Conservation (phyloP, 2,888 invertebrate genomes). For the Prionchulus punctatus region DNA sequence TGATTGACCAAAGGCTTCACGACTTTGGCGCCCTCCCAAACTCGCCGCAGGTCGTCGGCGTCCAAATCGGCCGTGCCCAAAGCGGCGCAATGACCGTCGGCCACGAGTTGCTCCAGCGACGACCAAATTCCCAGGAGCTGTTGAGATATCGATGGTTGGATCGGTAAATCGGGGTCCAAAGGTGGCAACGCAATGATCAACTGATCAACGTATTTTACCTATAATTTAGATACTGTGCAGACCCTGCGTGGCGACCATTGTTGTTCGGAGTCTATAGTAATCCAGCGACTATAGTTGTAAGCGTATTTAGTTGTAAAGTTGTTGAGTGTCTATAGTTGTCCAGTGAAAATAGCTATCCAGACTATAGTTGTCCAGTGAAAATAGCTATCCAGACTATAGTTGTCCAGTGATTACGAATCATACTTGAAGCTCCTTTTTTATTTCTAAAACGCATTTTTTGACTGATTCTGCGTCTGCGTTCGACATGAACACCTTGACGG, state of each 20-base stretch:
- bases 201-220: neutral
- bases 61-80: constrained; percentile 27
- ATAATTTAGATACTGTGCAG: no score
- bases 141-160: neutral
- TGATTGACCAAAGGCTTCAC: constrained; percentile 24
- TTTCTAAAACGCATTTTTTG: neutral
- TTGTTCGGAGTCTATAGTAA: no score
- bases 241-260: no score
- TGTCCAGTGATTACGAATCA: neutral
- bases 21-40: constrained; percentile 14
- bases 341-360: no score
- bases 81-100: neutral
- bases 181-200: neutral
- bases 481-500: constrained; percentile 18
- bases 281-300: no score
- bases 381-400: neutral
- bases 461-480: neutral
- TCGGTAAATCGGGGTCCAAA: neutral
- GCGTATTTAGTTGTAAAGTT: no score
- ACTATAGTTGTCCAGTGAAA: no score
- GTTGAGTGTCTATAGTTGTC: no score
- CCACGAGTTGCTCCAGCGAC: constrained; percentile 19
- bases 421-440: neutral
- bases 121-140: constrained; percentile 16
- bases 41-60: constrained; percentile 16